Conservation (phyloP, 2,888 invertebrate species). For the Phyllotreta striolata region DNA sequence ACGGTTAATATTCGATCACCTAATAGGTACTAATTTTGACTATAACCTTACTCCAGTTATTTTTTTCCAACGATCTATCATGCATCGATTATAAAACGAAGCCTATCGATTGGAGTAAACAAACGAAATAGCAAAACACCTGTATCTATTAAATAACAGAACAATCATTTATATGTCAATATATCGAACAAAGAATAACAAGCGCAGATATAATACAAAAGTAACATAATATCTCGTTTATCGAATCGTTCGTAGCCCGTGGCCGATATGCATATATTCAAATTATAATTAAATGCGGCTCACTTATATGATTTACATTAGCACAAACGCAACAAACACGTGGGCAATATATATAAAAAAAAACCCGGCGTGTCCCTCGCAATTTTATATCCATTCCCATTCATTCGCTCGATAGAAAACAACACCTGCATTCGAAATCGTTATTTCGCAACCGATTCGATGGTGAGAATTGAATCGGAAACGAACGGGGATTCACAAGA, state of each 20-base stretch:
- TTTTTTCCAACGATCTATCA: too few species aligned
- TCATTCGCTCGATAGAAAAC: constrained; percentile 35
- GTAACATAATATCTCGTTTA: constrained; percentile 2
- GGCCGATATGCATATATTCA: constrained; percentile 23
- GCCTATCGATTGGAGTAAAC: not conserved
- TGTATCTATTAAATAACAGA: constrained; percentile 12
- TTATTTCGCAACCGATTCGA: not conserved
- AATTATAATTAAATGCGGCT: constrained; percentile 26
- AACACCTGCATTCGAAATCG: constrained; percentile 9
- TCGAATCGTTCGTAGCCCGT: constrained; percentile 17
- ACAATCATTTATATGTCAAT: constrained; percentile 15
- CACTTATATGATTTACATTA: constrained; percentile 26
- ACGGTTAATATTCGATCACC: too few species aligned
- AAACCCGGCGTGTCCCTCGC: constrained; percentile 45
- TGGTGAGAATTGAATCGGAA: constrained; percentile 6
- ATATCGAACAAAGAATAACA: constrained; percentile 21
- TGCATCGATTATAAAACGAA: too few species aligned
- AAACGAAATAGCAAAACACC: constrained; percentile 16
- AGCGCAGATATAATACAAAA: too few species aligned
- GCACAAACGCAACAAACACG: constrained; percentile 35
- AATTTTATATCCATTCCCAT: constrained; percentile 48
- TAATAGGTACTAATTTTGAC: too few species aligned
- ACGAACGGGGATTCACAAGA: not conserved
- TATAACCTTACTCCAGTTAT: too few species aligned
- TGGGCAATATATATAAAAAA: constrained; percentile 38